Conservation (phyloP, 2,113 vertebrate species). For the Rhabdomys dilectus region DNA sequence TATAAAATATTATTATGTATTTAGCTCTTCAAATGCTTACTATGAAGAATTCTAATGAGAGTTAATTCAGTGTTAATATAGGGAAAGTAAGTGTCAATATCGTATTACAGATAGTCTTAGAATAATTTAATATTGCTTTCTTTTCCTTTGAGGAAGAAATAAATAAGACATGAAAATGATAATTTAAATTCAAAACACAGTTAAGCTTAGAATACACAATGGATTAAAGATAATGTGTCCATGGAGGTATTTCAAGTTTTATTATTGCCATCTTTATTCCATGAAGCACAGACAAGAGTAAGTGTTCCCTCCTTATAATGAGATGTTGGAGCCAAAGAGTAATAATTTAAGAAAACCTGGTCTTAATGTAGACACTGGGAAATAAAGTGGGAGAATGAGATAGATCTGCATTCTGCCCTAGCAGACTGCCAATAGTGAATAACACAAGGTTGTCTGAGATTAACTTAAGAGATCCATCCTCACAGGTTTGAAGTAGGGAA, state of each 20-base stretch:
- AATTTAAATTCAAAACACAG: not conserved
- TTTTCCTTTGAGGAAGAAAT: not conserved
- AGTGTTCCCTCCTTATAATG: not conserved
- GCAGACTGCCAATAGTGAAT: not conserved
- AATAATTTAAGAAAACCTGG: not conserved
- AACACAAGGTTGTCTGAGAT: not conserved
- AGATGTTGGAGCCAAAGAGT: not conserved
- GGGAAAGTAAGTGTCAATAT: not conserved
- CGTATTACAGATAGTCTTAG: not conserved
- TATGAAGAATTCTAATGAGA: not conserved
- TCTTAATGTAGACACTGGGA: not conserved
- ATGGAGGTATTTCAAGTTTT: not conserved
- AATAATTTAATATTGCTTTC: not conserved
- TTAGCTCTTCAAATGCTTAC: not conserved
- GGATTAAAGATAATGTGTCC: not conserved
- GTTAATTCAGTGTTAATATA: not conserved
- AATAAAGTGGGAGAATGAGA: not conserved
- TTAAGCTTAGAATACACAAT: conserved; percentile 19
- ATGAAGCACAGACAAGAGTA: not conserved
- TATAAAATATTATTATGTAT: not conserved
- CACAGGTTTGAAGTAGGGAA: not conserved
- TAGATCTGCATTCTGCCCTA: too few relatives aligned
- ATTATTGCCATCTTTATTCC: not conserved
- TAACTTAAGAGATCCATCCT: not conserved
- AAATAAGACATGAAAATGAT: not conserved